A percentile compares a stretch with the other conserved stretches of the same genome.
Conservation (phyloP, 2,797 vertebrate species). For the Morus bassanus region DNA sequence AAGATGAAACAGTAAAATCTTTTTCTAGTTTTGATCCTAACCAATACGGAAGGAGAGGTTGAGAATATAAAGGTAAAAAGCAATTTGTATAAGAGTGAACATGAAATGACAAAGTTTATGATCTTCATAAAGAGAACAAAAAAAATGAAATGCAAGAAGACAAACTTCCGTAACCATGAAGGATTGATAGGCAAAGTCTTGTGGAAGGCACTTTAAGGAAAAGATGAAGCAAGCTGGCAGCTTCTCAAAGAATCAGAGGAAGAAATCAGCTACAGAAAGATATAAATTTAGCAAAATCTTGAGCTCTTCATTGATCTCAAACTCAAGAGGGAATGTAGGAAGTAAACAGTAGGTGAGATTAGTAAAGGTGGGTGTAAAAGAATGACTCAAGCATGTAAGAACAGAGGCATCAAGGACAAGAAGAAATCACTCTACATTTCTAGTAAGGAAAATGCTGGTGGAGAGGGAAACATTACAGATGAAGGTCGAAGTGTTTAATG, state of each 20-base stretch:
- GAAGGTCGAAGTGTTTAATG: neutral
- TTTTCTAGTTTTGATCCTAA: neutral
- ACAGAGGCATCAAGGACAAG: neutral
- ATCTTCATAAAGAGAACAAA: neutral
- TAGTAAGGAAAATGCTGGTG: neutral
- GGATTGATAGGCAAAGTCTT: neutral
- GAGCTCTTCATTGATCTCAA: neutral
- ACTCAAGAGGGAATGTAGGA: neutral
- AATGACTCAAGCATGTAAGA: neutral
- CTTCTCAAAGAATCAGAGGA: neutral
- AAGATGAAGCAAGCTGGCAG: neutral
- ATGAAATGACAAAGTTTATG: neutral
- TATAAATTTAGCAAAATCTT: neutral
- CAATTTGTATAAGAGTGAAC: neutral
- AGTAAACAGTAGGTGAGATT: neutral
- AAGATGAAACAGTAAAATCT: neutral
- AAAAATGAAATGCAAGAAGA: neutral
- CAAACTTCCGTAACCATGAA: neutral
- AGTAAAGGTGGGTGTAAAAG: neutral
- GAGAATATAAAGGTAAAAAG: neutral
- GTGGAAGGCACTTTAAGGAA: neutral
- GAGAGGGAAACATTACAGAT: neutral
- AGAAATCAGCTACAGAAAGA: neutral
- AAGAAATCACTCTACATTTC: neutral
- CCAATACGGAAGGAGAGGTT: neutral